phyloP scores from a whole-genome alignment of 1,140 invertebrate genomes.

The Propsilocerus akamusi region DNA sequence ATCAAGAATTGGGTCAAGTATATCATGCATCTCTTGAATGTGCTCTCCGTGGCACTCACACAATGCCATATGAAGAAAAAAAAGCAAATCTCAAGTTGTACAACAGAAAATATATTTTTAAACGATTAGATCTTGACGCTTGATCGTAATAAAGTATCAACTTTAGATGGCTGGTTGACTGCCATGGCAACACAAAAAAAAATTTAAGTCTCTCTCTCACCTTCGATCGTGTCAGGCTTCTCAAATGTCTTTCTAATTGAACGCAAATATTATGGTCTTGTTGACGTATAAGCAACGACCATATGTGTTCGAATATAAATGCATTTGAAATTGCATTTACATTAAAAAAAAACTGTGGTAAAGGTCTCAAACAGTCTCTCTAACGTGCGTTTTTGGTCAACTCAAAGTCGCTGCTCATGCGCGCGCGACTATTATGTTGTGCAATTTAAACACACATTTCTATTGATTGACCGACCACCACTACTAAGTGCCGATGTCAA shows the following conservation, averaged over 20 bases:
- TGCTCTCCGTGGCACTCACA: neutral
- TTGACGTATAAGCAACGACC: no score
- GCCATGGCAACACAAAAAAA: no score
- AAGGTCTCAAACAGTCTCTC: neutral
- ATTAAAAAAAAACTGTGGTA: no score
- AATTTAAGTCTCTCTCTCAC: neutral
- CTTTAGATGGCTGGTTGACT: no score
- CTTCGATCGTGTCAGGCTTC: conserved; percentile 1
- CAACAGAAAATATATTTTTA: neutral
- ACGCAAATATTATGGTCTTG: no score
- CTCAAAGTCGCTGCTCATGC: neutral
- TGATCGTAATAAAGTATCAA: conserved; percentile 1
- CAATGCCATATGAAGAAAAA: no score
- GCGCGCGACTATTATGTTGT: no score
- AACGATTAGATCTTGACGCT: neutral
- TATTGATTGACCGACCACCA: no score
- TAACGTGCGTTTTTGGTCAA: neutral
- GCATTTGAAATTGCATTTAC: no score
- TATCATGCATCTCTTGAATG: conserved; percentile 4
- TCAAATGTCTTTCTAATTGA: conserved; percentile 3
- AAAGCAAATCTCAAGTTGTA: no score
- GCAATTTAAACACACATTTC: neutral
- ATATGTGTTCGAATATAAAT: no score
- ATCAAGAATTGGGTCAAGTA: conserved; percentile 1
- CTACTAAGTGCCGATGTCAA: no score